Conservation (phyloP, 2,113 vertebrate genomes). For the Pantherophis guttatus region DNA sequence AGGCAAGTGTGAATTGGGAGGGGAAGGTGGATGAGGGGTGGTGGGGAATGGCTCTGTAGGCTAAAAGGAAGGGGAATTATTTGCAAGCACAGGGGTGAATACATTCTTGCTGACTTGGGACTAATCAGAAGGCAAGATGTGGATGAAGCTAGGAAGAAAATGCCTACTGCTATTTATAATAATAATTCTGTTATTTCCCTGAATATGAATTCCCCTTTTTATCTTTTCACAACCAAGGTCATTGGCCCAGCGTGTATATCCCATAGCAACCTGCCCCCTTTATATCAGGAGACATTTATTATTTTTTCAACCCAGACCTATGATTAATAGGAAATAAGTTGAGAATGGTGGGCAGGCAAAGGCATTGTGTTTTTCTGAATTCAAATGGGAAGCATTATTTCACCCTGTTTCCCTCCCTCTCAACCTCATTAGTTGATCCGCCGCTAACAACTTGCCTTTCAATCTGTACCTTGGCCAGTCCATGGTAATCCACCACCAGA, state of each 20-base stretch:
- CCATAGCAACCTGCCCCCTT: not conserved
- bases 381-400: not conserved
- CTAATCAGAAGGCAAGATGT: not conserved
- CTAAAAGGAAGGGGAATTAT: not conserved
- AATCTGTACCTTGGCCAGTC: not conserved
- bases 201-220: not conserved
- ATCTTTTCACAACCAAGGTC: not conserved
- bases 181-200: not conserved
- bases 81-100: not conserved
- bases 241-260: not conserved
- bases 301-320: not conserved
- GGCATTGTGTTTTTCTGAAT: not conserved
- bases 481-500: not conserved
- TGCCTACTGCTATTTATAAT: not conserved
- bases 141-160: not conserved
- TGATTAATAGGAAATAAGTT: not conserved
- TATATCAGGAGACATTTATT: not conserved
- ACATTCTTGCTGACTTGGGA: not conserved
- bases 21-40: not conserved
- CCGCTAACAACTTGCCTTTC: not conserved
- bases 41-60: not conserved
- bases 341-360: not conserved
- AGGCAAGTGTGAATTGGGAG: constrained; percentile 17
- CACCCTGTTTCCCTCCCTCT: not conserved
- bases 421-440: not conserved